Evolutionary conservation across 1,140 invertebrate genomes (phyloP), one percentile per base, ranked within the genome.

Genomic region (Dendroctonus valens): DNA sequence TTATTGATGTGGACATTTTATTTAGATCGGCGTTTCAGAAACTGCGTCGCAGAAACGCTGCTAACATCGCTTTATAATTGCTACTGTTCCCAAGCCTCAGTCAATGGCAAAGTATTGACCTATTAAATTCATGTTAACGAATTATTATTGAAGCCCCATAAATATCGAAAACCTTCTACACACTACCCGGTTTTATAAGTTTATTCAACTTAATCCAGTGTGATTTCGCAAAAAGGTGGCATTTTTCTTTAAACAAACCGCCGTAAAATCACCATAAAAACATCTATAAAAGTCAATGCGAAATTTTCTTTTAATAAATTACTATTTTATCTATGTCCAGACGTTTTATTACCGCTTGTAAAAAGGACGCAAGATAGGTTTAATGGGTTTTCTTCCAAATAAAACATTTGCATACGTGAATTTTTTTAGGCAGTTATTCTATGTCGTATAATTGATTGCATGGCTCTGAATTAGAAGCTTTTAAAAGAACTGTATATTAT

Each of bases 291-390:
- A 51, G 50, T 51, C 50, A 51, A 51, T 51, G 50, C 11, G 50
- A 51, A 51, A 51, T 3, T 51, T 51, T 51, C 55, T 59, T 59
- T 59, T 59, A 59, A 59, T 59, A 59, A 59, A 59, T 59, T 59
- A 59, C 55, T 15, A 59, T 51, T 51, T 51, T 51, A 51, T 51
- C 11, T 51, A 51, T 51, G 50, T 51, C 50, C 50, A 12, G 41
- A 5, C 55, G 14, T 59, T 59, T 59, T 59, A 59, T 59, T 59
- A 37, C 55, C 42, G 41, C 41, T 9, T 59, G 37, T 59, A 59
- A 59, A 59, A 59, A 59, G 41, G 53, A 40, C 40, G 40, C 38
- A 55, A 59, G 46, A 59, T 59, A 11, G 55, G n/a, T 59, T 59
- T 59, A 44, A 59, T 59, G 40, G 41, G 12, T 59, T 59, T 59